These are phyloP conservation scores for Nannospalax galili DNA, from an alignment of 2,113 vertebrate species.

Conservation along the genomic window DNA sequence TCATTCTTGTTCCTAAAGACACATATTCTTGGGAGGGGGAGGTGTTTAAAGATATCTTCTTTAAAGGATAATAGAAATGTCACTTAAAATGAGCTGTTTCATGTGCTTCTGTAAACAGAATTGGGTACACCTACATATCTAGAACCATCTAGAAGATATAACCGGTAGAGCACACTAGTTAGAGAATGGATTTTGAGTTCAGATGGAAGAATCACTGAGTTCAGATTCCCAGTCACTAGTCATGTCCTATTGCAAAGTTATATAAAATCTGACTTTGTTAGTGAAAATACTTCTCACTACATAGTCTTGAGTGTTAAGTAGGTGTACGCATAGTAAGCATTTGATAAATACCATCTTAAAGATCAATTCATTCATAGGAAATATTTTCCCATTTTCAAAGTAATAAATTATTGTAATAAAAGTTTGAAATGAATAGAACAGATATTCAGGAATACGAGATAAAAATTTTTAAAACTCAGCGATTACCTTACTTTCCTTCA, in stretches of 20 bases:
- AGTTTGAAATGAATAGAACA: neutral
- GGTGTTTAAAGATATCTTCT: neutral
- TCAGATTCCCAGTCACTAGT: neutral
- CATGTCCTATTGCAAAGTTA: neutral
- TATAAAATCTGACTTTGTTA: conserved; percentile 17
- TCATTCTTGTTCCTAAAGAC: conserved; percentile 45
- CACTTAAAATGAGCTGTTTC: neutral
- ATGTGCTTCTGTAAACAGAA: neutral
- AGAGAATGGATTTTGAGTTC: neutral
- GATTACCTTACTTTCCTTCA: neutral
- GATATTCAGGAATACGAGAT: neutral
- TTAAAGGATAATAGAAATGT: conserved; percentile 8
- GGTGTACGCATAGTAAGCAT: neutral
- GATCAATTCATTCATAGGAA: neutral
- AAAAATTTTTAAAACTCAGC: neutral
- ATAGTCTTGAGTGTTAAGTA: neutral
- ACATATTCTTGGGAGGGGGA: neutral
- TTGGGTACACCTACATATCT: neutral
- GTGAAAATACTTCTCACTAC: neutral
- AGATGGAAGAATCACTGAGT: neutral
- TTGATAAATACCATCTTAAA: conserved; percentile 1
- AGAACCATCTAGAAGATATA: neutral
- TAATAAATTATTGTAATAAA: conserved; percentile 11
- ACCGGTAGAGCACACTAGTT: neutral
- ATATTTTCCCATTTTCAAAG: neutral